Evolutionary conservation across 30 jellyfish, hydroid and myxozoan species (phyloP), one percentile per base, ranked within the genome.

Genomic region (Sanderia malayensis): DNA sequence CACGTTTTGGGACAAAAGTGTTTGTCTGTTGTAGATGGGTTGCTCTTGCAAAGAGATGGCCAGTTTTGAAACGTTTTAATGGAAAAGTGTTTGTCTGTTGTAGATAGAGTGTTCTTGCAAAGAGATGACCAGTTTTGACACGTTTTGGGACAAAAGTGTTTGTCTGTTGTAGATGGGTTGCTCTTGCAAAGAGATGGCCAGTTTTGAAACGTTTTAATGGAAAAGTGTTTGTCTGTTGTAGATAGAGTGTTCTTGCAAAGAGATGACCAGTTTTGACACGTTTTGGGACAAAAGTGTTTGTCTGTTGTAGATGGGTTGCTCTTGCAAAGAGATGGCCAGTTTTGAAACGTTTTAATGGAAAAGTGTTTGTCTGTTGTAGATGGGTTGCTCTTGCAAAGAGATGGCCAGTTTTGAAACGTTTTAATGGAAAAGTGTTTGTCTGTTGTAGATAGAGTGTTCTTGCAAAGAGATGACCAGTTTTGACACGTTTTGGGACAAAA

Each of bases 191-290:
- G n/a, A n/a, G n/a, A n/a, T n/a, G n/a, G n/a, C n/a, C n/a, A n/a
- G n/a, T n/a, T n/a, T n/a, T 17, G 79, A 75, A 66, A 66, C 33
- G 2, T 49, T 21, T 32, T 8, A 65, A 64, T 46, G 23, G 6
- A 74, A 11, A 66, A 77, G 74, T 47, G 81, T 47, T 63, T 77
- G 44, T 68, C 88, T 2, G 81, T 47, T 52, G 44, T 73, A 13
- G 21, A 62, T 4, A 74, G 67, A 44, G 88, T 52, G 32, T 80
- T 73, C 8, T 63, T 68, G 11, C 81, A 77, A 21, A 76, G 33
- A 23, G 73, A 77, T 28, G 73, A 77, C n/a, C n/a, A n/a, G n/a
- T n/a, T n/a, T n/a, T 17, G 79, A 75, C 52, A 66, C 33, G 2
- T 49, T 21, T 32, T 8, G 67, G 53, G 49, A 23, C 4, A 74